phyloP scores from a whole-genome alignment of 2,113 vertebrate genomes.

The Falcunculus frontatus region DNA sequence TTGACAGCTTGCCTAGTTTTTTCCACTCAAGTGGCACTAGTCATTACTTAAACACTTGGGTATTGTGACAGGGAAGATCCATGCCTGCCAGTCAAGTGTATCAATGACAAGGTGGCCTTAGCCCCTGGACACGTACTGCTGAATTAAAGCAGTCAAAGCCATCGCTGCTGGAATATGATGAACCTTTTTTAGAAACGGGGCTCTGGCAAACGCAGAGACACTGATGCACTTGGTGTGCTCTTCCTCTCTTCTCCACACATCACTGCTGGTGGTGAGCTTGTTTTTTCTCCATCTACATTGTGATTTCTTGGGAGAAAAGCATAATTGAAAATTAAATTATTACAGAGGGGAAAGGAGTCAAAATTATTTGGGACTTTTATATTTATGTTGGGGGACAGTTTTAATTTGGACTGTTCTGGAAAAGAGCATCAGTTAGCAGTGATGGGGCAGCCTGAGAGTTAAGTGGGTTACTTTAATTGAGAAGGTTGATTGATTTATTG shows the following conservation, averaged over 20 bases:
- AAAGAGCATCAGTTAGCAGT: neutral
- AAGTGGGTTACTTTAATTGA: neutral
- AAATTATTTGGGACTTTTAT: neutral
- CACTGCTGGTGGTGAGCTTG: rapidly evolving
- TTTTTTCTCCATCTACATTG: neutral
- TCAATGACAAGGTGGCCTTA: slow-evolving; percentile 79
- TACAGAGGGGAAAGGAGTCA: neutral
- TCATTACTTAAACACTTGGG: slow-evolving; percentile 79
- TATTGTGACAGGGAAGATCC: slow-evolving; percentile 81
- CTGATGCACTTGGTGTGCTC: neutral
- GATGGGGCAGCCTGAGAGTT: neutral
- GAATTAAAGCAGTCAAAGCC: slow-evolving; percentile 86
- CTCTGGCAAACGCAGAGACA: neutral
- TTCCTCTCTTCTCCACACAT: neutral
- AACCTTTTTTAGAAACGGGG: slow-evolving; percentile 73
- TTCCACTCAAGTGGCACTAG: slow-evolving; percentile 77
- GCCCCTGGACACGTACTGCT: slow-evolving; percentile 69
- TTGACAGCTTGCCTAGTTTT: slow-evolving; percentile 76
- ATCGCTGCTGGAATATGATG: slow-evolving; percentile 68
- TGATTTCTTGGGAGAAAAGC: neutral
- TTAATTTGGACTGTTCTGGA: neutral
- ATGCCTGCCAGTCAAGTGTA: slow-evolving; percentile 86
- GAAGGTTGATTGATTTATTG: neutral
- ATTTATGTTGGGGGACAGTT: neutral
- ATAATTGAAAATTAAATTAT: neutral